These are phyloP conservation scores for Colletes gigas DNA, from an alignment of 1,140 invertebrate genomes.

Conservation along the genomic window DNA sequence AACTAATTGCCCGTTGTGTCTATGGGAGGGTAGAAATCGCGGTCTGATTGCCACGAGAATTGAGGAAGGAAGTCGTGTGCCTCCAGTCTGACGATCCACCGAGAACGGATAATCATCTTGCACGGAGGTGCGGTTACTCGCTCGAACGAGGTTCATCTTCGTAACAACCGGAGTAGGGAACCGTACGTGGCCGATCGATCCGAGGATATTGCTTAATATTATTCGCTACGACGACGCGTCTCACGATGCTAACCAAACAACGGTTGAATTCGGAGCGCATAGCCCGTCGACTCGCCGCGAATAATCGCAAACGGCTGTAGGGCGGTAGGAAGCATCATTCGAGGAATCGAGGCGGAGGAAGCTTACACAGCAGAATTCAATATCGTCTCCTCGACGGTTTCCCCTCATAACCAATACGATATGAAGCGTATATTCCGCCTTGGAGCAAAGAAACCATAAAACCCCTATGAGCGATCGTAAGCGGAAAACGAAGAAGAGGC, in stretches of 20 bases:
- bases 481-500: slow-evolving; percentile 57
- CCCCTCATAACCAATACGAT: slow-evolving; percentile 35
- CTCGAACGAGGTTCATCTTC: slow-evolving; percentile 49
- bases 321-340: too few relatives aligned
- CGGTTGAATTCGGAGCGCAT: too few relatives aligned
- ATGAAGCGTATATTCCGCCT: slow-evolving; percentile 41
- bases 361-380: slow-evolving; percentile 3
- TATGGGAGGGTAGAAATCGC: slow-evolving; percentile 65
- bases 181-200: slow-evolving; percentile 53
- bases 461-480: slow-evolving; percentile 61
- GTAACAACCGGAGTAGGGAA: slow-evolving; percentile 47
- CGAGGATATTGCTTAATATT: slow-evolving; percentile 39
- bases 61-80: slow-evolving; percentile 69
- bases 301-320: too few relatives aligned
- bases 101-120: slow-evolving; percentile 58
- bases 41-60: slow-evolving; percentile 65
- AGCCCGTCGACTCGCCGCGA: too few relatives aligned
- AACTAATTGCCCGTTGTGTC: slow-evolving; percentile 74
- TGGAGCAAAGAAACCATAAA: slow-evolving; percentile 62
- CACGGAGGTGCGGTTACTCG: slow-evolving; percentile 56
- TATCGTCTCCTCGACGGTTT: neutral
- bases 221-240: neutral
- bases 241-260: too few relatives aligned
- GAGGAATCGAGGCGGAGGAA: neutral
- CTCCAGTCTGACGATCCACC: slow-evolving; percentile 50